Percentiles rank a stretch among this genome's conserved stretches.
Evolutionary conservation across 2,797 vertebrate genomes (phyloP).

Genomic region (Dendrocincla fuliginosa): DNA sequence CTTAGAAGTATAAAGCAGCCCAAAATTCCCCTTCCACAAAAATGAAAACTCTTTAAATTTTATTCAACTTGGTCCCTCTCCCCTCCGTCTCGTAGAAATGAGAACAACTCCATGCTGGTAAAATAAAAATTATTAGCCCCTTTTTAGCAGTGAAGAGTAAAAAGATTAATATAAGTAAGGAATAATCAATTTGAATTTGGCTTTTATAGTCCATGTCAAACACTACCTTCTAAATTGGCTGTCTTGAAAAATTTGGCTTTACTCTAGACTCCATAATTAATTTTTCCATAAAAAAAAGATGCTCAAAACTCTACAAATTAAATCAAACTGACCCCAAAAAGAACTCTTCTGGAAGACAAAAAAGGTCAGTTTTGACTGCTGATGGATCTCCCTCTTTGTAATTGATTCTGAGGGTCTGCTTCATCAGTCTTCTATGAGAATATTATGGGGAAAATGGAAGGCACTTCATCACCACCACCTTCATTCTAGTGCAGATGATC

Average conservation of each 20-base stretch:
- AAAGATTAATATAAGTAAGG: not conserved
- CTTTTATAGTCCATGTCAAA: not conserved
- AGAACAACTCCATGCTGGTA: not conserved
- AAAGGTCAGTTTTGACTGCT: not conserved
- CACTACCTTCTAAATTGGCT: not conserved
- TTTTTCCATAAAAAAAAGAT: not conserved
- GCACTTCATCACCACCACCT: not conserved
- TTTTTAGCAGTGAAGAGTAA: not conserved
- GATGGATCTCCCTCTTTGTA: slow-evolving; percentile 27
- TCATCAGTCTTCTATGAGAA: not conserved
- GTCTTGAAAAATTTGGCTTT: not conserved
- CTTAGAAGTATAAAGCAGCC: not conserved
- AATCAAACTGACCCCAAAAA: not conserved
- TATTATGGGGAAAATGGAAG: not conserved
- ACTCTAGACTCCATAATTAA: not conserved
- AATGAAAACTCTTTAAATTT: not conserved
- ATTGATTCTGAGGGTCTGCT: slow-evolving; percentile 22
- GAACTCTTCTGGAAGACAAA: not conserved
- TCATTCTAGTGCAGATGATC: not conserved
- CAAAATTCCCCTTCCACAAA: not conserved
- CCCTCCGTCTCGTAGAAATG: not conserved
- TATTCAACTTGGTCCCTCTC: not conserved
- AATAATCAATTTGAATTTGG: not conserved
- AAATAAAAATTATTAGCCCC: not conserved
- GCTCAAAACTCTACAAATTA: not conserved